These are phyloP conservation scores for Agrochola lota DNA, from an alignment of 2,888 invertebrate genomes.

Conservation along the genomic window DNA sequence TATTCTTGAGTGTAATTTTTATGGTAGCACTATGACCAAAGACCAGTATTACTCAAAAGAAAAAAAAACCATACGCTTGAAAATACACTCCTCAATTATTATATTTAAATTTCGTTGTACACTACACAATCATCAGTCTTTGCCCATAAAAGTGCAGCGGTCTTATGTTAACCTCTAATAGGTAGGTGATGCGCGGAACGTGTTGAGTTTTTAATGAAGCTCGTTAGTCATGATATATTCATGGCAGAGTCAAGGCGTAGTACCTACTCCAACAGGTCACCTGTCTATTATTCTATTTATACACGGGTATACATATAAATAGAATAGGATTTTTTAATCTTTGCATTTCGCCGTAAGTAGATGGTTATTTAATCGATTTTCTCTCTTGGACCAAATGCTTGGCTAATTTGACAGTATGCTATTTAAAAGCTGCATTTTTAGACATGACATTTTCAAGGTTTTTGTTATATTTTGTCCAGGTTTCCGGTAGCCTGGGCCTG, in stretches of 20 bases:
- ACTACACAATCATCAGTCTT: not conserved
- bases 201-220: slow-evolving; percentile 52
- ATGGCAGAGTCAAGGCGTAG: slow-evolving; percentile 28
- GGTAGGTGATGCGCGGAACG: slow-evolving; percentile 31
- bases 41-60: not conserved
- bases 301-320: not conserved
- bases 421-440: slow-evolving; percentile 1
- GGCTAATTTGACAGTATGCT: not conserved
- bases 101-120: not conserved
- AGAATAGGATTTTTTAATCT: not conserved
- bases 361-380: not conserved
- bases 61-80: not conserved
- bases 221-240: slow-evolving; percentile 41
- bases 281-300: slow-evolving; percentile 1
- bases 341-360: not conserved
- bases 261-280: slow-evolving; percentile 24
- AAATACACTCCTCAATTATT: not conserved
- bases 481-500: not conserved
- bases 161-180: not conserved
- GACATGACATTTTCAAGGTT: not conserved
- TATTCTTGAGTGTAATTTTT: not conserved
- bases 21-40: not conserved
- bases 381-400: not conserved
- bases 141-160: slow-evolving; percentile 3
- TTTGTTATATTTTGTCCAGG: not conserved